Evolutionary conservation across 53 echinoderm and acorn worm genomes (phyloP), one percentile per base, ranked within the genome.

Genomic region (Paelopatides confundens): DNA sequence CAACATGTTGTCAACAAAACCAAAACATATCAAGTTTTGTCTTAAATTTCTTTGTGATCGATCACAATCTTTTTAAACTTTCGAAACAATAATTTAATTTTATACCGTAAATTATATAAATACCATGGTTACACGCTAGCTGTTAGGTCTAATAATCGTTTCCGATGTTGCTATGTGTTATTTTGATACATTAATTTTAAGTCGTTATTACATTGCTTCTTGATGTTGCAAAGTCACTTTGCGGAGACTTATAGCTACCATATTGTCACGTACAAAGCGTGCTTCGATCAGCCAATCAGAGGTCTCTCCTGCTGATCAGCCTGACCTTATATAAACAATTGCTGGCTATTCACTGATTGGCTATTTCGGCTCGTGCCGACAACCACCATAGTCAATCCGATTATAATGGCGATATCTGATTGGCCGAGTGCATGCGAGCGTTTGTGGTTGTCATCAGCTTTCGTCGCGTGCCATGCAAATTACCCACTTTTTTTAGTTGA

Each of bases 381-480:
- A 53, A 79, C 79, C 18, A 53, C 31, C 31, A 52, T 54, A 24
- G 13, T 28, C 43, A 79, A 79, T 79, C 79, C 79, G 79, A 79
- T 79, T 79, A 79, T 18, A 43, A 51, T 32, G 14, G 6, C 21
- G 79, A 24, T 3, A 14, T 27, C 31, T 53, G 79, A 79, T 79
- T 79, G 79, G 79, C 33, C 29, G 79, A 24, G 32, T 28, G 49
- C 79, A 21, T 79, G 79, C 79, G 79, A 51, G 79, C 79, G 79
- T 50, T n/a, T 31, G 10, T 52, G 33, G 24, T 79, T 79, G 79
- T 79, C 48, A 52, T 79, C 79, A 53, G 52, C 79, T 52, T 52
- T 50, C 28, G 79, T 79, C 79, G 79, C 79, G 79, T 79, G 79
- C 79, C 79, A 79, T 51, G 79, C 79, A 79, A 79, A 79, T 79